phyloP scores from a whole-genome alignment of 2,888 invertebrate genomes.

The Pseudococcus viburni region DNA sequence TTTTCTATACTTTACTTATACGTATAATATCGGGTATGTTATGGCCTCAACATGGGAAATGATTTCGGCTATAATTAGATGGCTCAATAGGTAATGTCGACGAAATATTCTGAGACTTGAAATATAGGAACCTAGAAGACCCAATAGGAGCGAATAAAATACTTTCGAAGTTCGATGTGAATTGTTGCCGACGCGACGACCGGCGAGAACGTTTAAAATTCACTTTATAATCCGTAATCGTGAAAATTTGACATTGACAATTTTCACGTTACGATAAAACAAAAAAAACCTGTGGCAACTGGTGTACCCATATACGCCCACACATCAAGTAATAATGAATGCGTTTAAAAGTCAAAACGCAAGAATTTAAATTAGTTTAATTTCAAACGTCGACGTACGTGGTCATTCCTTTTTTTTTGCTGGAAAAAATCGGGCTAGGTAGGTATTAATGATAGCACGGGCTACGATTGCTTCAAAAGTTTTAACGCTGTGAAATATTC shows the following conservation, averaged over 20 bases:
- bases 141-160: background rate
- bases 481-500: constrained; percentile 14
- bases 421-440: constrained; percentile 37
- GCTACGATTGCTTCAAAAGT: constrained; percentile 50
- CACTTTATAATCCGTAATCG: background rate
- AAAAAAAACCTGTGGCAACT: constrained; percentile 4
- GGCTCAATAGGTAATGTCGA: background rate
- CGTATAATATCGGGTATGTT: background rate
- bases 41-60: constrained; percentile 11
- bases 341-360: constrained; percentile 57
- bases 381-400: constrained; percentile 50
- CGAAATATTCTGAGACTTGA: background rate
- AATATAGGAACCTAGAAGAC: background rate
- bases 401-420: constrained; percentile 34
- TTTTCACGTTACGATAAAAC: constrained; percentile 44
- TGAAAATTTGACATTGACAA: constrained; percentile 50
- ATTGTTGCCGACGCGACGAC: background rate
- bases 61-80: background rate
- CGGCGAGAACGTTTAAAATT: background rate
- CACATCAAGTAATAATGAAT: constrained; percentile 59
- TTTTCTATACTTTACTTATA: background rate
- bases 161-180: background rate
- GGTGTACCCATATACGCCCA: constrained; percentile 23
- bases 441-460: constrained; percentile 2
- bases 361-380: constrained; percentile 64